These are phyloP conservation scores for Momotus momota DNA, from an alignment of 2,797 vertebrate species.

Conservation along the genomic window DNA sequence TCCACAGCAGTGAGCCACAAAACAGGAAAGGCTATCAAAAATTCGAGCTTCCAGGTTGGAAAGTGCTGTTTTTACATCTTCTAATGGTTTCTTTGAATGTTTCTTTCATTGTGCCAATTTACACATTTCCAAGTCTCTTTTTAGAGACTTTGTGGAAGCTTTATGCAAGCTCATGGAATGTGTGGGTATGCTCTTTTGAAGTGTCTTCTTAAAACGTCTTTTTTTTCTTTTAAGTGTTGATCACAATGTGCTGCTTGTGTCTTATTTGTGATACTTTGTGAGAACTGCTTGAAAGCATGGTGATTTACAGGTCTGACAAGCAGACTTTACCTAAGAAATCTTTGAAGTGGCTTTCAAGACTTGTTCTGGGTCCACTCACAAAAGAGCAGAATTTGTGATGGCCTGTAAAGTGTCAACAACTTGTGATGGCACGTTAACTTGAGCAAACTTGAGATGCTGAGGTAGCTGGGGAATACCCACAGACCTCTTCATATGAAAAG, in stretches of 20 bases:
- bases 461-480: background rate
- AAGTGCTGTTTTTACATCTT: background rate
- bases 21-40: background rate
- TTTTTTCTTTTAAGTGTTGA: background rate
- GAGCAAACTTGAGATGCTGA: background rate
- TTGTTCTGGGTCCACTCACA: background rate
- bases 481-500: background rate
- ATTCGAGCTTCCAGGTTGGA: background rate
- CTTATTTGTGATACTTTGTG: background rate
- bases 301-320: background rate
- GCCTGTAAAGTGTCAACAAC: background rate
- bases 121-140: background rate
- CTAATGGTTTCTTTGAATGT: background rate
- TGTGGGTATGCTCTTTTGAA: background rate
- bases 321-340: background rate
- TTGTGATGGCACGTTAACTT: background rate
- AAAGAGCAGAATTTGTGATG: background rate
- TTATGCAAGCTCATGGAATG: background rate
- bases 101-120: background rate
- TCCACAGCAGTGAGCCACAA: background rate
- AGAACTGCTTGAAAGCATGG: background rate
- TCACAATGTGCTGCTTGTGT: background rate
- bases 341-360: background rate
- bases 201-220: background rate
- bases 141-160: background rate